These are phyloP conservation scores for Vulpes vulpes DNA, from an alignment of 2,113 vertebrate species.

Conservation along the genomic window DNA sequence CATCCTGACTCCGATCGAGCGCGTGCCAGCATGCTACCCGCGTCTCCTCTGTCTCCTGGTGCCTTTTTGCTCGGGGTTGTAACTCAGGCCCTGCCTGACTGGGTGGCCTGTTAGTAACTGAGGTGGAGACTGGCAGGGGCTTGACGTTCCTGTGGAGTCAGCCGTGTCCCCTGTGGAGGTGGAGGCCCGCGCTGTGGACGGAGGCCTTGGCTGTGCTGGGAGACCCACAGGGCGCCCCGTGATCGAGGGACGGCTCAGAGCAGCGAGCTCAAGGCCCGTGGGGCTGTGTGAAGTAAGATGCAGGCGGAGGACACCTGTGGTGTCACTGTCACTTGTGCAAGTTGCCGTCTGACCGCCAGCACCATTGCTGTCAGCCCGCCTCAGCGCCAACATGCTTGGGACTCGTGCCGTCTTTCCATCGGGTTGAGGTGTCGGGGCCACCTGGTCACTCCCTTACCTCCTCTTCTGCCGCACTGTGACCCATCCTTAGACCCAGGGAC, in stretches of 20 bases:
- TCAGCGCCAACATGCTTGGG: not conserved
- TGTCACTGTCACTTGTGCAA: not conserved
- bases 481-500: not conserved
- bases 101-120: not conserved
- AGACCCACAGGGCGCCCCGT: not conserved
- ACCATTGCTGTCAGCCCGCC: not conserved
- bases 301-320: fast-evolving
- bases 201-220: not conserved
- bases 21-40: not conserved
- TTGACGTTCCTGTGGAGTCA: too few species aligned
- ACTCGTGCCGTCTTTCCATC: fast-evolving
- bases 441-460: not conserved
- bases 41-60: not conserved
- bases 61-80: not conserved
- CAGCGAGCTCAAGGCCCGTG: fast-evolving
- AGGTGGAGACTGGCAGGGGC: fast-evolving
- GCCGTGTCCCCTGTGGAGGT: not conserved
- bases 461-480: not conserved
- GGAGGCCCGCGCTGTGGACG: not conserved
- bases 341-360: not conserved
- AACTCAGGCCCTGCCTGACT: not conserved
- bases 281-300: fast-evolving
- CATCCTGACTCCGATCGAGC: not conserved
- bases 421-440: not conserved
- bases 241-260: not conserved